These are phyloP conservation scores for Ennomos quercinarius DNA, from an alignment of 2,888 invertebrate genomes.

Conservation along the genomic window DNA sequence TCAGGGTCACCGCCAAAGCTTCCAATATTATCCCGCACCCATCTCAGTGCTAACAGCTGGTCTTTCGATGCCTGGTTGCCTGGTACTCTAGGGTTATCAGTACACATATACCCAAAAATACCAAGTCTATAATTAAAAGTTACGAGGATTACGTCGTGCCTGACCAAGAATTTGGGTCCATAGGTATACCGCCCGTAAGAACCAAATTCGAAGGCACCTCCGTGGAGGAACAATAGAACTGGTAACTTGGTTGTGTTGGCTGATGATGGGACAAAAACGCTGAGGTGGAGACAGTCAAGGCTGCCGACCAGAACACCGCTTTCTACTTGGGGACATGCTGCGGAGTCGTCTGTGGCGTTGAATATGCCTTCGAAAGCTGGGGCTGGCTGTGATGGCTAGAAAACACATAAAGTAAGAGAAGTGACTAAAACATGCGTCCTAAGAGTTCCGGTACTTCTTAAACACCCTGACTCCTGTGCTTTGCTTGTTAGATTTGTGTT, in stretches of 20 bases:
- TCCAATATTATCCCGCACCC: conserved; percentile 61
- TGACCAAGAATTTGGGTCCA: conserved; percentile 53
- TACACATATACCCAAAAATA: conserved; percentile 66
- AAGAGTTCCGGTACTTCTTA: no score
- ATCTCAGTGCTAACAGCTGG: conserved; percentile 57
- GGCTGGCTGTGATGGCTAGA: conserved; percentile 24
- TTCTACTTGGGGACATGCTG: conserved; percentile 48
- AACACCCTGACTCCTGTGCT: no score
- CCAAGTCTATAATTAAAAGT: conserved; percentile 61
- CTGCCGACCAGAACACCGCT: conserved; percentile 35
- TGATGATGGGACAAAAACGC: conserved; percentile 76
- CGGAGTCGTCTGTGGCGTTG: conserved; percentile 49
- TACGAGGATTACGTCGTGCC: conserved; percentile 54
- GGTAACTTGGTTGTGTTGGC: conserved; percentile 49
- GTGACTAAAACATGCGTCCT: no score
- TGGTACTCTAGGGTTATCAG: conserved; percentile 57
- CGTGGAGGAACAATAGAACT: conserved; percentile 62
- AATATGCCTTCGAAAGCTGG: conserved; percentile 44
- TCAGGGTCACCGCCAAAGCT: conserved; percentile 60
- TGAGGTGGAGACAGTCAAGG: conserved; percentile 49
- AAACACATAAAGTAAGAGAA: neutral
- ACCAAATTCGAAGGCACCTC: conserved; percentile 58
- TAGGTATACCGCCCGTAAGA: conserved; percentile 37
- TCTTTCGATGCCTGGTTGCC: conserved; percentile 68
- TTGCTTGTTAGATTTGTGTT: no score